Conservation (phyloP, 1,140 invertebrate genomes). For the Trichonephila clavata region DNA sequence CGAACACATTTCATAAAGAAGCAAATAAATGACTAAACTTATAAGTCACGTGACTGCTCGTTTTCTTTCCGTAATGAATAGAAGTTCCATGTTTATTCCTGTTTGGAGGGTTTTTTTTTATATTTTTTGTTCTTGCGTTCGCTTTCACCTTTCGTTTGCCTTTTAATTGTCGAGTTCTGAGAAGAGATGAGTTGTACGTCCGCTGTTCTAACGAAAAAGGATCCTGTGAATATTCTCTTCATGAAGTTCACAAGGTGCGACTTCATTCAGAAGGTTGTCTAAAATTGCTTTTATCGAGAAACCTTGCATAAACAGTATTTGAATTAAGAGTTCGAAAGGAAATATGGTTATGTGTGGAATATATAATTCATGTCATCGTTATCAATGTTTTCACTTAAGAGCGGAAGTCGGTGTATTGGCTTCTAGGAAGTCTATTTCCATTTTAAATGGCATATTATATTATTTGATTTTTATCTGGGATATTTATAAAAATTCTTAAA, state of each 20-base stretch:
- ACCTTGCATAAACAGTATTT: constrained; percentile 15
- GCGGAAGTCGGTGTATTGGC: not conserved
- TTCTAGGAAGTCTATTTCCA: not conserved
- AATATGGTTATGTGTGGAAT: not conserved
- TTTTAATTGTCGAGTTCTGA: constrained; percentile 68
- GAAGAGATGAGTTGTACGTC: constrained; percentile 39
- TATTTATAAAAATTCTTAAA: too few relatives aligned
- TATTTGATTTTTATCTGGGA: too few relatives aligned
- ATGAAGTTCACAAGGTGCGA: constrained; percentile 58
- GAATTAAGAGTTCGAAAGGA: not conserved
- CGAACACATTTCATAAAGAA: constrained; percentile 63
- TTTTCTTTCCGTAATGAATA: constrained; percentile 50
- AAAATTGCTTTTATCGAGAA: constrained; percentile 41
- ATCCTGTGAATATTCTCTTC: constrained; percentile 49
- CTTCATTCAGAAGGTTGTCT: constrained; percentile 18
- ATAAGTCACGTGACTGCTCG: constrained; percentile 29
- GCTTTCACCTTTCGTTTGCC: constrained; percentile 20
- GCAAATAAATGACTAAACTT: constrained; percentile 51
- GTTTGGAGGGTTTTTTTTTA: constrained; percentile 7
- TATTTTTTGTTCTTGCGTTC: not conserved
- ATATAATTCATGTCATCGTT: not conserved
- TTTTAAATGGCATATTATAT: not conserved
- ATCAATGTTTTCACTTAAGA: not conserved
- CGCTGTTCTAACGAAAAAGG: constrained; percentile 22
- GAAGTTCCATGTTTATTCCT: constrained; percentile 47